phyloP scores from a whole-genome alignment of 2,888 invertebrate genomes.

The Microctonus brassicae region DNA sequence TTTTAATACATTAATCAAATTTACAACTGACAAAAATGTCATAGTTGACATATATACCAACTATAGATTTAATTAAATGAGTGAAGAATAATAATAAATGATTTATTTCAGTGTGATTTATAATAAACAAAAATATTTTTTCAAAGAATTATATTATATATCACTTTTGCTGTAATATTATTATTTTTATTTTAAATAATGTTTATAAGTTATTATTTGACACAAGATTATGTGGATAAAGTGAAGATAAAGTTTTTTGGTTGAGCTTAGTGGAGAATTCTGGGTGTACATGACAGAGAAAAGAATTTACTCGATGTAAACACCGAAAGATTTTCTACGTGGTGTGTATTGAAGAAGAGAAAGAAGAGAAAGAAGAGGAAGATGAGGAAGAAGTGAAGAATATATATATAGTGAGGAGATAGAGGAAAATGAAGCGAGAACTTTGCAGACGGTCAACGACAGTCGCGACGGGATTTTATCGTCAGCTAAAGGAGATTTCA shows the following conservation, averaged over 20 bases:
- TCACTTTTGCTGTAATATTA: too few relatives aligned
- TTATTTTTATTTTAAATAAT: too few relatives aligned
- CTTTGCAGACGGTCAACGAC: conserved; percentile 31
- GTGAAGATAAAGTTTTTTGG: background rate
- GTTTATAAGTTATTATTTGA: too few relatives aligned
- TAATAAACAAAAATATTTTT: too few relatives aligned
- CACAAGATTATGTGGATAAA: background rate
- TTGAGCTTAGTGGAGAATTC: background rate
- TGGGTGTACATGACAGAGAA: background rate
- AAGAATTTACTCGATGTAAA: conserved; percentile 24
- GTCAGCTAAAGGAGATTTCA: conserved; percentile 14
- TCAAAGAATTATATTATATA: too few relatives aligned
- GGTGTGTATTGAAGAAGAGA: conserved; percentile 3
- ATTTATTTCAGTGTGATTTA: too few relatives aligned
- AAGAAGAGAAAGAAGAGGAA: background rate
- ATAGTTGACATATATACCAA: too few relatives aligned
- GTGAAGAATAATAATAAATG: too few relatives aligned
- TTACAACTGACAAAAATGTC: too few relatives aligned
- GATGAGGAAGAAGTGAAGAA: background rate
- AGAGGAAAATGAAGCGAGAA: conserved; percentile 17
- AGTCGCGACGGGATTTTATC: conserved; percentile 29
- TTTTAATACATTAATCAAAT: too few relatives aligned
- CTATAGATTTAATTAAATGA: too few relatives aligned
- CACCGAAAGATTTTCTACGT: conserved; percentile 11
- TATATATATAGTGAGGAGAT: too few relatives aligned